Conservation (phyloP, 2,797 vertebrate species). For the Sebastes trivittatus region DNA sequence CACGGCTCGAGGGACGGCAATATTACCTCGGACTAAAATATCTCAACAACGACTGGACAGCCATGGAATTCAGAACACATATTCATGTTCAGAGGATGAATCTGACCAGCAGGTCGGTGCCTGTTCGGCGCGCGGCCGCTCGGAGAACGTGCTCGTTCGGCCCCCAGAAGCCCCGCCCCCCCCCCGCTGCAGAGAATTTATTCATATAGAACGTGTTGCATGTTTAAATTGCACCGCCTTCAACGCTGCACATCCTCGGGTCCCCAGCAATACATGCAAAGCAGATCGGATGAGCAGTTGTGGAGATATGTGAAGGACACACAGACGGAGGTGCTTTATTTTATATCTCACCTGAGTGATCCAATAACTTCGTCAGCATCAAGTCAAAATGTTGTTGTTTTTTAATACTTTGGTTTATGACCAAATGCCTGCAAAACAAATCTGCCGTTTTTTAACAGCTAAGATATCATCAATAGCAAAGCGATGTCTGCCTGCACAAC, state of each 20-base stretch:
- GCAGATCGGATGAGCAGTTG: no score
- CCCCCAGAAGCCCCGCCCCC: no score
- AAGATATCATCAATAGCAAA: no score
- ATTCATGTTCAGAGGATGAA: neutral
- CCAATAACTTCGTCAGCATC: neutral
- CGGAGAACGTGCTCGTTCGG: no score
- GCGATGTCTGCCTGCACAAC: no score
- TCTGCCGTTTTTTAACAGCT: no score
- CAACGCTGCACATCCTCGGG: no score
- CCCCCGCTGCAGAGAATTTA: neutral
- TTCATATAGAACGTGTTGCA: neutral
- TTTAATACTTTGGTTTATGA: neutral
- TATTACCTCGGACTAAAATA: neutral
- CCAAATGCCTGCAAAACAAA: neutral
- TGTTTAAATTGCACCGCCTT: neutral
- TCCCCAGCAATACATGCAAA: no score
- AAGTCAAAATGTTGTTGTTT: neutral
- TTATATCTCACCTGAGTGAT: neutral
- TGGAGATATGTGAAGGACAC: no score
- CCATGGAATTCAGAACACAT: neutral
- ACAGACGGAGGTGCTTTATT: fast-evolving
- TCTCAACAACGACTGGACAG: neutral
- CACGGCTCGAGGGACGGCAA: neutral
- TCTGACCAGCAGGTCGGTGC: no score
- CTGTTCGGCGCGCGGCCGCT: no score